Evolutionary conservation across 1,140 invertebrate species (phyloP).

Genomic region (Phymastichus coffea): DNA sequence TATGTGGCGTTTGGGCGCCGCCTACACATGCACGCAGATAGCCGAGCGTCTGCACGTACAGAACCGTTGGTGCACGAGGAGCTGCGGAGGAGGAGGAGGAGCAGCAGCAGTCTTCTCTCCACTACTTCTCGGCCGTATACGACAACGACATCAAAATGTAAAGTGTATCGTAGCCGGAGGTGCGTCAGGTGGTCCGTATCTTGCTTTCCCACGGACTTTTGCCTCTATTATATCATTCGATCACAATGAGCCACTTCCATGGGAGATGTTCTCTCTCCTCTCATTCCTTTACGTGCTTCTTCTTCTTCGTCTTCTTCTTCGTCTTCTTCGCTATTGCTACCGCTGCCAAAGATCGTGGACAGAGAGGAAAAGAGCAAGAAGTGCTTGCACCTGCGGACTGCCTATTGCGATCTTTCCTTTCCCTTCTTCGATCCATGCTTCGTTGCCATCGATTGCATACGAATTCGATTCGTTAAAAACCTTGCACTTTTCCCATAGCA

Average conservation of each 20-base stretch:
- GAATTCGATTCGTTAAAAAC: too few species aligned
- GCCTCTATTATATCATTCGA: constrained; percentile 53
- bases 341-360: background rate
- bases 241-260: constrained; percentile 47
- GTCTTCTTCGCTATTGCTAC: background rate
- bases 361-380: background rate
- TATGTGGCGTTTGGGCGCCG: constrained; percentile 21
- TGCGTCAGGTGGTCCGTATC: constrained; percentile 50
- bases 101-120: constrained; percentile 10
- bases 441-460: too few species aligned
- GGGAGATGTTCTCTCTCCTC: background rate
- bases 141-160: constrained; percentile 42
- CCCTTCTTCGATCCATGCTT: background rate
- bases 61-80: too few species aligned
- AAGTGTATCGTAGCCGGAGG: constrained; percentile 44
- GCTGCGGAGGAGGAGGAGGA: constrained; percentile 26
- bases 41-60: background rate
- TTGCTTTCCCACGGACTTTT: constrained; percentile 51
- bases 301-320: background rate
- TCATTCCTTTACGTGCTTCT: background rate
- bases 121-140: constrained; percentile 23
- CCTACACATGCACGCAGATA: background rate
- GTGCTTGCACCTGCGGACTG: constrained; percentile 22
- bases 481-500: too few species aligned
- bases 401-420: constrained; percentile 16